These are phyloP conservation scores for Aricia artaxerxes DNA, from an alignment of 2,888 invertebrate species.

Conservation along the genomic window DNA sequence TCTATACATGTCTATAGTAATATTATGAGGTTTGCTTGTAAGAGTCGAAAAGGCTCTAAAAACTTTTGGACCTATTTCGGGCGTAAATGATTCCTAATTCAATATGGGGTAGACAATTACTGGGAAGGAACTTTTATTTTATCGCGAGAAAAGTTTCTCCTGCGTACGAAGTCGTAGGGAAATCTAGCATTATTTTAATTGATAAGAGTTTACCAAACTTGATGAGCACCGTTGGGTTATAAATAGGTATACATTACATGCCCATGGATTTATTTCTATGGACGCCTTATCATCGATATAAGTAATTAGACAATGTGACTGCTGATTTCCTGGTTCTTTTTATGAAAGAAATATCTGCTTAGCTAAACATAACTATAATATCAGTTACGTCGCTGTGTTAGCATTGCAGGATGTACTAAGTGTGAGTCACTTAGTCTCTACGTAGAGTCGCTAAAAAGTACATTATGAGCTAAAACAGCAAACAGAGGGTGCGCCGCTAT, in stretches of 20 bases:
- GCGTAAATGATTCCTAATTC: too few relatives aligned
- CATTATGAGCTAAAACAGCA: background rate
- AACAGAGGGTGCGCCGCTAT: conserved; percentile 1
- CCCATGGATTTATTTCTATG: too few relatives aligned
- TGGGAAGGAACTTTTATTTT: background rate
- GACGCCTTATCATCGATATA: background rate
- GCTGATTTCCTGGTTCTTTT: background rate
- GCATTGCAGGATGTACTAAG: background rate
- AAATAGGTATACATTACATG: too few relatives aligned
- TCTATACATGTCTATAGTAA: background rate
- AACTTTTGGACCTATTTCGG: background rate
- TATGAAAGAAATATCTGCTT: background rate
- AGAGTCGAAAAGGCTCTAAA: background rate
- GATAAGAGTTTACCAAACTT: too few relatives aligned
- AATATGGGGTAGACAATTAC: background rate
- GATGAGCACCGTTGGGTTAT: too few relatives aligned
- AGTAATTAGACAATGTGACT: too few relatives aligned
- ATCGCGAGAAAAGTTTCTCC: background rate
- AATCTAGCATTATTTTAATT: too few relatives aligned
- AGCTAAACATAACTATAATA: background rate
- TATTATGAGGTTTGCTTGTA: background rate
- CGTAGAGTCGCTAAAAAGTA: conserved; percentile 11
- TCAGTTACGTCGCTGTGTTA: background rate
- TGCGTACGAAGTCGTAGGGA: background rate
- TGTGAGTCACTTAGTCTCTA: background rate